phyloP scores from a whole-genome alignment of 2,113 vertebrate species.

The Hylia prasina region DNA sequence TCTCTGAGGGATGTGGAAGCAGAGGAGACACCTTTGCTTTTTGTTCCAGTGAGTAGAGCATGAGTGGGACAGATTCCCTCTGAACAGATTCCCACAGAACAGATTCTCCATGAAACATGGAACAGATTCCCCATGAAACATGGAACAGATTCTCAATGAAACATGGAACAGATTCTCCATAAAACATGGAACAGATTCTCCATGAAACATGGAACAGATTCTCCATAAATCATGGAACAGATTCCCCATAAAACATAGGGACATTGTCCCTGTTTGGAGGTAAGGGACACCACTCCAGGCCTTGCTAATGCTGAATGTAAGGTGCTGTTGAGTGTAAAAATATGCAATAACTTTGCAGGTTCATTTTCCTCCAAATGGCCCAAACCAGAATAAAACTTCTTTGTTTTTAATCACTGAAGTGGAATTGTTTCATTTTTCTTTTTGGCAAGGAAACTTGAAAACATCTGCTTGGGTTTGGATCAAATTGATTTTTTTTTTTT shows the following conservation, averaged over 20 bases:
- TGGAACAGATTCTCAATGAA: neutral
- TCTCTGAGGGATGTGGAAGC: neutral
- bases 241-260: neutral
- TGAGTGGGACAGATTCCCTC: neutral
- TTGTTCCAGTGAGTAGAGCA: neutral
- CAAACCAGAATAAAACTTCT: neutral
- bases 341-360: neutral
- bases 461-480: neutral
- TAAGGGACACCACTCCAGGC: neutral
- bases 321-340: neutral
- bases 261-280: neutral
- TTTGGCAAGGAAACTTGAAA: constrained; percentile 17
- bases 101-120: fast-evolving
- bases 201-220: neutral
- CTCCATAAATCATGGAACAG: neutral
- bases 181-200: neutral
- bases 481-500: neutral
- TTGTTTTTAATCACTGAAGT: constrained; percentile 22
- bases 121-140: neutral
- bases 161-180: neutral
- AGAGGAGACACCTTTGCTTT: neutral
- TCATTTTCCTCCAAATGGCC: neutral
- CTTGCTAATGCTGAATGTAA: neutral
- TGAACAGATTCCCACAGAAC: fast-evolving
- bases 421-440: constrained; percentile 47